Base-by-base conservation (phyloP, 2,888 invertebrate genomes). In the Drosophila pseudotakahashii region DNA sequence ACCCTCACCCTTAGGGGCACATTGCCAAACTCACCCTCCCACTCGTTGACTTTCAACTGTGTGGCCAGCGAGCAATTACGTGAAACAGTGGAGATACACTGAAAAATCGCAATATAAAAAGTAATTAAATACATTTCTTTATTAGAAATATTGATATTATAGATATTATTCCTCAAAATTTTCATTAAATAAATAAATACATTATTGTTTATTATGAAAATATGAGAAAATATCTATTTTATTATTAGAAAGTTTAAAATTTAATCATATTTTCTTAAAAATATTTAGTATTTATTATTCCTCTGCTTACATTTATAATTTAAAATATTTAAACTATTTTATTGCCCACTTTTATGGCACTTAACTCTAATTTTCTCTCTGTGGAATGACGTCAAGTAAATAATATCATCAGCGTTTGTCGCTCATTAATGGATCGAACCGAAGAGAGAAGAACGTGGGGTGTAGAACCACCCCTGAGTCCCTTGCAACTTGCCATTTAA, bases 391-490 rank as follows among this genome's bases (percentile, higher is more conserved):
- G 62, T 77, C 73, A 69, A 73, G 81, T 73, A 83, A 84, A 87
- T 83, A 86, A 83, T 81, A 81, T 79, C 78, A 85, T 86, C 86
- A 87, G 63, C 73, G 81, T 79, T 85, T 84, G 84, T 81, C 85
- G 81, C 81, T 85, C 78, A 78, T 86, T 86, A 85, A 79, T 82
- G 81, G 57, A 73, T 60, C 73, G 73, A 47, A 53, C 16, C 11
- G 62, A 53, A 45, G 13, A 10, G 61, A 60, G 48, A 6, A 6
- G 9, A 30, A 36, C 11, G 10, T 7, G 0, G 45, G 19, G 14
- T 10, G 42, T 1, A 52, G 39, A 63, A 36, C 66, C 47, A 66
- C 66, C 66, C 63, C 34, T 26, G 63, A 19, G 13, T 54, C 34
- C 32, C 19, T 10, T 34, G 48, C 50, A 54, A 55, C 58, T 67